phyloP scores from a whole-genome alignment of 2,888 invertebrate genomes.

The Pemphredon lugubris region DNA sequence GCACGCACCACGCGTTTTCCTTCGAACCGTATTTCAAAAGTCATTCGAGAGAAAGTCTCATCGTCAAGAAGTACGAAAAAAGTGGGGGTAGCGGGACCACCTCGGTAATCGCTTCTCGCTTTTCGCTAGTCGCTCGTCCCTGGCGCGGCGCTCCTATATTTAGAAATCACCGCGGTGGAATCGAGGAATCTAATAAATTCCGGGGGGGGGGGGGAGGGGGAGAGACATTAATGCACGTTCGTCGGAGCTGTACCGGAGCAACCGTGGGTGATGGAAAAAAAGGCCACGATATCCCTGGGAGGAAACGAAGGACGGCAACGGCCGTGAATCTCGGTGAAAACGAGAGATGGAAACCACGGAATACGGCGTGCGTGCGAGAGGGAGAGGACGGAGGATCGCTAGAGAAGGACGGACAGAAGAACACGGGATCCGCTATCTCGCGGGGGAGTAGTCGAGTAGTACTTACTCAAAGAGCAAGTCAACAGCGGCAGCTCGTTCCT shows the following conservation, averaged over 20 bases:
- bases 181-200: slow-evolving; percentile 56
- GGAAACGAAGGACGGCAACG: slow-evolving; percentile 28
- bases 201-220: too few species aligned
- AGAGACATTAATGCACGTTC: slow-evolving; percentile 40
- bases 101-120: slow-evolving; percentile 29
- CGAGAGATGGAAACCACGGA: slow-evolving; percentile 45
- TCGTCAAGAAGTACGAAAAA: too few species aligned
- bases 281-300: slow-evolving; percentile 22
- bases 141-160: slow-evolving; percentile 53
- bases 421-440: slow-evolving; percentile 56
- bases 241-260: slow-evolving; percentile 3
- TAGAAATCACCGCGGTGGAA: slow-evolving; percentile 40
- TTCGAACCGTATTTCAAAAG: too few species aligned
- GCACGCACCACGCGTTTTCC: too few species aligned
- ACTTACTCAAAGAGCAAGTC: slow-evolving; percentile 66
- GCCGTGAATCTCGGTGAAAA: slow-evolving; percentile 32
- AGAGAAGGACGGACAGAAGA: slow-evolving; percentile 29
- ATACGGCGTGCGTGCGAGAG: slow-evolving; percentile 30
- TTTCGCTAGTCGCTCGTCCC: slow-evolving; percentile 1
- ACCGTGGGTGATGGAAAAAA: background rate
- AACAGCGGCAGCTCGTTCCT: slow-evolving; percentile 69
- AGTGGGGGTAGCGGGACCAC: too few species aligned
- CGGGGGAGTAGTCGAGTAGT: slow-evolving; percentile 64
- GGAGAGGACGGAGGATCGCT: too few species aligned
- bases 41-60: too few species aligned